phyloP scores from a whole-genome alignment of 1,140 invertebrate species.

The Gonatopus flavifemur region DNA sequence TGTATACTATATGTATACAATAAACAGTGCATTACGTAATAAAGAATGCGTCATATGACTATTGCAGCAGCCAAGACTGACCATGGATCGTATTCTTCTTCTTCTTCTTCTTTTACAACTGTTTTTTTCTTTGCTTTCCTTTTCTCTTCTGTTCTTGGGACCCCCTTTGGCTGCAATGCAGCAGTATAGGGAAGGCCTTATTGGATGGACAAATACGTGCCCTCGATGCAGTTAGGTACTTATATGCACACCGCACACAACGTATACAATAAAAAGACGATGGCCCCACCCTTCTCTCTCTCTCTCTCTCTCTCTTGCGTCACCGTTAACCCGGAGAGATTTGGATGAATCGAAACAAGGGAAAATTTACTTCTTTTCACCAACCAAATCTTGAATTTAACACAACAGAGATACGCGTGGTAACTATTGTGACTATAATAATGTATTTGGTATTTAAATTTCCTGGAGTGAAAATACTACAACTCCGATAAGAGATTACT shows the following conservation, averaged over 20 bases:
- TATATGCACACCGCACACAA: background rate
- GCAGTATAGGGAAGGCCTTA: conserved; percentile 12
- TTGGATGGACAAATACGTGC: conserved; percentile 41
- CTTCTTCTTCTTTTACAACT: no score
- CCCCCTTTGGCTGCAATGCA: conserved; percentile 1
- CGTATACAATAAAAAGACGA: background rate
- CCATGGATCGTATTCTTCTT: no score
- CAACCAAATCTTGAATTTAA: no score
- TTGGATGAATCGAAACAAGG: no score
- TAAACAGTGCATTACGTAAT: conserved; percentile 39
- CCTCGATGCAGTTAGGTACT: conserved; percentile 39
- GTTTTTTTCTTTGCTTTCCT: no score
- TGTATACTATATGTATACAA: conserved; percentile 11
- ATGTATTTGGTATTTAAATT: no score
- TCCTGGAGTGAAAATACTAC: no score
- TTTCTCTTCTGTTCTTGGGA: conserved; percentile 1
- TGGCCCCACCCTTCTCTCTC: background rate
- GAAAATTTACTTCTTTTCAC: no score
- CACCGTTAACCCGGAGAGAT: background rate
- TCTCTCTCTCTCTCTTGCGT: background rate
- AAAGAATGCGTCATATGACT: conserved; percentile 39
- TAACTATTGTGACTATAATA: no score
- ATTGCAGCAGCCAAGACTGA: conserved; percentile 34
- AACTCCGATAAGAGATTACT: no score
- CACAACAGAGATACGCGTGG: no score